Base-by-base conservation (phyloP, 35 echinoderm and acorn worm genomes). In the Amphiura filiformis region DNA sequence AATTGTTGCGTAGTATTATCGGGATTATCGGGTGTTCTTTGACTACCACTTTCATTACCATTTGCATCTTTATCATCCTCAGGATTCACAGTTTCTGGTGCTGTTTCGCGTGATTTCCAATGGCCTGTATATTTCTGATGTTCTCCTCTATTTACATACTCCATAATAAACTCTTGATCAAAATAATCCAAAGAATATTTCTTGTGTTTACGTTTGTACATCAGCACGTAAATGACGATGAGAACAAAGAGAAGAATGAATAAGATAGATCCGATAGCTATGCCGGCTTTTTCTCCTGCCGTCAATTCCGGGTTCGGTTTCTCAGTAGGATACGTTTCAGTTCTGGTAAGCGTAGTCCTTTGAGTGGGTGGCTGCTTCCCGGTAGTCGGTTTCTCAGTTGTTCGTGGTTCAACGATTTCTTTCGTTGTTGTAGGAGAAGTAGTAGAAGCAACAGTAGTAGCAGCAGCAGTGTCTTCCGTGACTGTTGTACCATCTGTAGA, bases 161-260 rank as follows among this genome's bases (percentile, higher is more conserved):
- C 61, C 61, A 70, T 70, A 30, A 70, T 70, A n/a, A 70, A 70
- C 26, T 70, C 61, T 70, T 70, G 11, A 70, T 70, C 61, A 70
- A 70, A 26, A 70, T 70, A 70, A 70, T 70, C 61, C 26, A 70
- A 70, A 3, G 1, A 13, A 30, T 70, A 70, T 11, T 5, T n/a
- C 26, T 70, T 70, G 28, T 70, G 61, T 70, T 70, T 70, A 3
- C 61, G 61, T 70, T 70, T 70, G 61, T 70, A 70, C 17, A 18
- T 2, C 9, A 70, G 7, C 15, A 70, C 28, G 26, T 70, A 70
- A 2, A 70, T 26, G 2, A 70, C 26, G 4, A 70, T 15, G 2
- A 70, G 4, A n/a, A 70, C 9, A 23, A 5, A 70, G 26, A 30
- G 17, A 15, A 70, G 3, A n/a, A 70, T 13, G 26, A 70, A 70